These are phyloP conservation scores for Allolobophora icterica DNA, from an alignment of 2,888 invertebrate genomes.

Conservation along the genomic window DNA sequence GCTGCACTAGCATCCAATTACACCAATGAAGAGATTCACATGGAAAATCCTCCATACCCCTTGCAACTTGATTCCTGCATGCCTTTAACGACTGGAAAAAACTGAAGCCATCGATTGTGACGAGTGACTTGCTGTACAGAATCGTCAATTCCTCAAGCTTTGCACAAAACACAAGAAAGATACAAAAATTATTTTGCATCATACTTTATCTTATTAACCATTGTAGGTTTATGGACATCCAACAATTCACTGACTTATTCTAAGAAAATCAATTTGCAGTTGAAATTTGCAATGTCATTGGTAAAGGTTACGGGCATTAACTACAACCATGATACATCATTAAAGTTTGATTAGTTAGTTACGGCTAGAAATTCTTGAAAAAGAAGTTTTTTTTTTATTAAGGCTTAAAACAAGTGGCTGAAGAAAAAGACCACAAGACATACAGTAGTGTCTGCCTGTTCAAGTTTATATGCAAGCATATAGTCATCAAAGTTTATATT, in stretches of 20 bases:
- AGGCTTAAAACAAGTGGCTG: too few species aligned
- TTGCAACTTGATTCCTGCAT: conserved; percentile 79
- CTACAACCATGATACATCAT: not conserved
- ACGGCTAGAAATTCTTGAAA: not conserved
- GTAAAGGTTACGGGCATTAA: not conserved
- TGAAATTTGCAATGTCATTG: not conserved
- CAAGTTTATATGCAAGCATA: too few species aligned
- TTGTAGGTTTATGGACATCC: not conserved
- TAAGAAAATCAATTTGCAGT: not conserved
- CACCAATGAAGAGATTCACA: not conserved
- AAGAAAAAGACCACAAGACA: too few species aligned
- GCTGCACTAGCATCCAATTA: not conserved
- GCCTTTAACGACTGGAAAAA: conserved; percentile 81
- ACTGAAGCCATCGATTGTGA: conserved; percentile 78
- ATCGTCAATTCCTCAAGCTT: conserved; percentile 77
- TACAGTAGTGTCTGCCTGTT: too few species aligned
- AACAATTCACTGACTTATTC: not conserved
- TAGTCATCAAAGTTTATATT: too few species aligned
- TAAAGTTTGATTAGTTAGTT: not conserved
- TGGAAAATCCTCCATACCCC: conserved; percentile 70
- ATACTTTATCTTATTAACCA: not conserved
- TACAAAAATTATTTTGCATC: not conserved
- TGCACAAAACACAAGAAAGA: conserved; percentile 33
- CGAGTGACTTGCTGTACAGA: conserved; percentile 76
- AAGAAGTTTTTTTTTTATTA: too few species aligned